Base-by-base conservation (phyloP, 2,888 invertebrate species). In the Drosophila monieri region DNA sequence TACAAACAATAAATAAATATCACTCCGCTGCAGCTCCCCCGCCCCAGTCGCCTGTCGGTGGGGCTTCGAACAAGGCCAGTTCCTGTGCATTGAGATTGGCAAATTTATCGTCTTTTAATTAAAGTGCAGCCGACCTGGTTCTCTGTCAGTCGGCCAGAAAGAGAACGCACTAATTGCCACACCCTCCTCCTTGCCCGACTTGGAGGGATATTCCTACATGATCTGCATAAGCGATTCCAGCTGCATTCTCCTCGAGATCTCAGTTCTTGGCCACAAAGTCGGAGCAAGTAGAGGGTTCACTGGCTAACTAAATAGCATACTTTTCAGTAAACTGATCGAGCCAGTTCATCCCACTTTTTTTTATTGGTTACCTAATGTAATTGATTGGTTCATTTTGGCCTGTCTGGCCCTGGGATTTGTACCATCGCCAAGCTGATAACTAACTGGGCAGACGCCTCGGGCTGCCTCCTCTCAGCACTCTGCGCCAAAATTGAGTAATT, bases 21-120 rank as follows among this genome's bases (percentile, higher is more conserved):
- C 84, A 85, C 85, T 84, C 71, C 76, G 14, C 9, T 43, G 10
- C 43, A 43, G 43, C 43, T 21, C 10, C 21, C 65, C 64, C 66
- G 30, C 41, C 48, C 35, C 43, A 25, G 15, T 25, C 71, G 68
- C 68, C 88, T 85, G 88, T 88, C 80, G 83, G 35, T 57, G 12
- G 21, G 14, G 46, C 39, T 48, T 49, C 48, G 47, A 55, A 48
- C 64, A 43, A 65, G 54, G 74, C 53, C 65, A 47, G 39, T 70
- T 64, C 68, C 49, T 37, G 58, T 44, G 60, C 77, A 73, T 77
- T 74, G 74, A 74, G 76, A 74, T 74, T 78, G 77, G 83, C 76
- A 89, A 91, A 90, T 90, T 90, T 90, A 90, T 90, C 90, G 90
- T 85, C 90, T 90, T 90, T 91, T 90, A 90, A 90, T 90, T 90